Base-by-base conservation (phyloP, 2,888 invertebrate species). In the Coelopa pilipes region DNA sequence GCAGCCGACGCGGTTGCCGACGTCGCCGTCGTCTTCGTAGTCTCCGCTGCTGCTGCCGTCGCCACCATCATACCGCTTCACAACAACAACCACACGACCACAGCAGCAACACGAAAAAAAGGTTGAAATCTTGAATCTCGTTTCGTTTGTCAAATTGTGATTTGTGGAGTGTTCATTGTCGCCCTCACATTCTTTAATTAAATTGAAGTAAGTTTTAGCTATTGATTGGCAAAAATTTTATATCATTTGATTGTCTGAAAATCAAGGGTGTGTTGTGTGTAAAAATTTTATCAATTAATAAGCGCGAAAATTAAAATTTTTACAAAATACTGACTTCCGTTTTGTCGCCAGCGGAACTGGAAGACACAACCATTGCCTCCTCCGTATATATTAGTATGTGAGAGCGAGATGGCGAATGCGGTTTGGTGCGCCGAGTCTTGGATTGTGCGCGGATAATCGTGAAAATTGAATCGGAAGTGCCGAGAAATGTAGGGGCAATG, bases 271-370 rank as follows among this genome's bases (percentile, higher is more conserved):
- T 49, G 11, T 19, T 70, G 17, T 65, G 50, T 53, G 24, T 60
- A 17, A 10, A 49, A 59, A 46, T 55, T 74, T 34, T 34, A 10
- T 10, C 17, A 60, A 66, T 60, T 74, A 65, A 11, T 59, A 70
- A 74, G 45, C 45, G 62, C 24, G 72, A 66, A 76, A 78, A 77
- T 79, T 79, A 72, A 75, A 74, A 78, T 80, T 79, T 76, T 75
- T 76, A 78, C 65, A 78, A 80, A 81, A 75, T 79, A 79, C 78
- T 79, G 78, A 81, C 80, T 81, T 81, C 81, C 81, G 81, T 78
- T 81, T 78, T 77, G 63, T 65, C 72, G 57, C 47, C 73, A 75
- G 78, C 80, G 80, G 80, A 80, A 78, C 78, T 80, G 80, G 80
- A 80, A 78, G 75, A 76, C 75, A 77, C 78, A 72, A 77, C 75